A percentile compares a stretch with the other conserved stretches of the same genome.
phyloP scores from a whole-genome alignment of 2,888 invertebrate species.

The Erannis defoliaria region DNA sequence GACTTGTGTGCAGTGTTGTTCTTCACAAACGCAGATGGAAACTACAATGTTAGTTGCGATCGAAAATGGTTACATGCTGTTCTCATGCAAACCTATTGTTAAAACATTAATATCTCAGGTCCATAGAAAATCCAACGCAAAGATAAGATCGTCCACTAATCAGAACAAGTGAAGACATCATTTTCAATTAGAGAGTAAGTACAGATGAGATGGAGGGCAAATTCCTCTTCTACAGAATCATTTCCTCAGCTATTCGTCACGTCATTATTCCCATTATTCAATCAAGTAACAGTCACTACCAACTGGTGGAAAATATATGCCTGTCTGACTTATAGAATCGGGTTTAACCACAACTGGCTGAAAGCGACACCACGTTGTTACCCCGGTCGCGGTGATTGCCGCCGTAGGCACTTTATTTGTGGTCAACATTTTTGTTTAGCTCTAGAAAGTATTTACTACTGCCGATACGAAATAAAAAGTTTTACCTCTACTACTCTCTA shows the following conservation, averaged over 20 bases:
- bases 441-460: constrained; percentile 10
- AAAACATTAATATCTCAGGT: constrained; percentile 19
- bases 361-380: not conserved
- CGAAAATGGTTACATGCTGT: not conserved
- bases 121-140: not conserved
- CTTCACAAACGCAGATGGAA: not conserved
- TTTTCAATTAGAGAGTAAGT: constrained; percentile 30
- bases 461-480: constrained; percentile 5
- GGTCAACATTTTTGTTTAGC: constrained; percentile 2
- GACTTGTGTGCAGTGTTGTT: too few relatives aligned
- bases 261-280: constrained; percentile 28
- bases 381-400: not conserved
- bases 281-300: constrained; percentile 13
- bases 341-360: constrained; percentile 1
- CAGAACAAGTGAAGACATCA: constrained; percentile 14
- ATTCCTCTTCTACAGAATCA: constrained; percentile 33
- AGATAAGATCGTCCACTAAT: constrained; percentile 12
- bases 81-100: constrained; percentile 2
- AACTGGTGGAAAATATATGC: not conserved
- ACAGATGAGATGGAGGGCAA: constrained; percentile 19
- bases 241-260: constrained; percentile 35
- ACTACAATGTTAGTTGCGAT: not conserved
- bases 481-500: constrained; percentile 1
- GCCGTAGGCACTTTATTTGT: constrained; percentile 1
- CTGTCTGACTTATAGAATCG: constrained; percentile 2